Evolutionary conservation across 2,888 invertebrate genomes (phyloP).

Genomic region (Lapara coniferarum): DNA sequence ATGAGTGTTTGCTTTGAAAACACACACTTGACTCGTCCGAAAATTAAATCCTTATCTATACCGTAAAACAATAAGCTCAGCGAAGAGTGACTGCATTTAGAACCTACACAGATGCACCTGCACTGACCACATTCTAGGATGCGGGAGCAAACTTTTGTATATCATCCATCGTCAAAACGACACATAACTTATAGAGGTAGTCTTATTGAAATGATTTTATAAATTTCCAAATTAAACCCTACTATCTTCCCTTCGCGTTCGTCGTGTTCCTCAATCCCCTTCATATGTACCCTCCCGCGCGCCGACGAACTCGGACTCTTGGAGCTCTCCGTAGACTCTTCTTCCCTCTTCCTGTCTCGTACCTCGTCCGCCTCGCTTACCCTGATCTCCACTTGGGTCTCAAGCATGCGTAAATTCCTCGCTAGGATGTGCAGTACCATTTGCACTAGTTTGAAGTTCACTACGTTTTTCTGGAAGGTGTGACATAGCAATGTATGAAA

Average conservation of each 20-base stretch:
- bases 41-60: background rate
- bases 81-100: background rate
- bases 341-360: background rate
- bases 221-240: background rate
- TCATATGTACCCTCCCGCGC: background rate
- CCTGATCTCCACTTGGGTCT: slow-evolving; percentile 62
- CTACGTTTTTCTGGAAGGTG: slow-evolving; percentile 52
- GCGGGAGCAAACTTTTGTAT: too few relatives aligned
- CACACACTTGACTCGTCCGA: background rate
- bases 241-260: background rate
- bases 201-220: too few relatives aligned
- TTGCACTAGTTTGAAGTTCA: slow-evolving; percentile 67
- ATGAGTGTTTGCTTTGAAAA: too few relatives aligned
- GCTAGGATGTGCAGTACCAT: slow-evolving; percentile 65
- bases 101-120: too few relatives aligned
- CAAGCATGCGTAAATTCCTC: slow-evolving; percentile 64
- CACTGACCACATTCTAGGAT: too few relatives aligned
- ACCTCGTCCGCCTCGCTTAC: slow-evolving; percentile 32
- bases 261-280: background rate
- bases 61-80: too few relatives aligned
- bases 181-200: too few relatives aligned
- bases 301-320: background rate
- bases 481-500: background rate
- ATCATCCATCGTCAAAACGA: too few relatives aligned
- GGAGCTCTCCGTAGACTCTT: too few relatives aligned